Percentiles rank a stretch among this genome's conserved stretches.
phyloP scores from a whole-genome alignment of 2,888 invertebrate genomes.

The Limnephilus lunatus region DNA sequence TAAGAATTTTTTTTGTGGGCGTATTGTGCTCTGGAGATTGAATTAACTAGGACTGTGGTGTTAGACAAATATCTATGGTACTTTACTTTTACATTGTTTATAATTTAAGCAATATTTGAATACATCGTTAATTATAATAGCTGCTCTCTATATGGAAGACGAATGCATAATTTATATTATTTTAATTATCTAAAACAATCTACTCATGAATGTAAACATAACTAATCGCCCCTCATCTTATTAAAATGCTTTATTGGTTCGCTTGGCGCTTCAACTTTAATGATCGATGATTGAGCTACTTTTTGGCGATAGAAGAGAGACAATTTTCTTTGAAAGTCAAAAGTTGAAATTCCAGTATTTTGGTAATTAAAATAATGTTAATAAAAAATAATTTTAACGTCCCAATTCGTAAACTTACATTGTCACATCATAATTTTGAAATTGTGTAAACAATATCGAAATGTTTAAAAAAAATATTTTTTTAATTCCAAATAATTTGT shows the following conservation, averaged over 20 bases:
- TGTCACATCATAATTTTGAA: neutral
- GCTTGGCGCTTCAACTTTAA: neutral
- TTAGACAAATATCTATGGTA: neutral
- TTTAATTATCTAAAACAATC: neutral
- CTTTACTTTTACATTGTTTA: neutral
- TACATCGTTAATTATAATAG: conserved; percentile 28
- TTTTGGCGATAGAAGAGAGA: neutral
- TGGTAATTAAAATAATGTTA: neutral
- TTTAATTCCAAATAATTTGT: neutral
- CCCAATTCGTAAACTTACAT: neutral
- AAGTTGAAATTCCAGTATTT: neutral
- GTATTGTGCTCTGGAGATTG: neutral
- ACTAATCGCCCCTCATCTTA: neutral
- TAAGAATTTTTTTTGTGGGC: neutral
- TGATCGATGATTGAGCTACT: neutral
- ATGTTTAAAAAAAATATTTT: neutral
- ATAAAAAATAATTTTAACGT: neutral
- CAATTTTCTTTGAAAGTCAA: neutral
- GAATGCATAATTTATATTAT: conserved; percentile 24
- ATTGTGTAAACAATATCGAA: neutral
- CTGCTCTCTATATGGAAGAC: conserved; percentile 55
- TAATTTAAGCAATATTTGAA: conserved; percentile 15
- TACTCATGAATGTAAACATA: neutral
- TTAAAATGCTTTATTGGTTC: neutral
- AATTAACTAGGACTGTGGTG: neutral